These are phyloP conservation scores for Mercenaria mercenaria DNA, from an alignment of 1,140 invertebrate species.

Conservation along the genomic window DNA sequence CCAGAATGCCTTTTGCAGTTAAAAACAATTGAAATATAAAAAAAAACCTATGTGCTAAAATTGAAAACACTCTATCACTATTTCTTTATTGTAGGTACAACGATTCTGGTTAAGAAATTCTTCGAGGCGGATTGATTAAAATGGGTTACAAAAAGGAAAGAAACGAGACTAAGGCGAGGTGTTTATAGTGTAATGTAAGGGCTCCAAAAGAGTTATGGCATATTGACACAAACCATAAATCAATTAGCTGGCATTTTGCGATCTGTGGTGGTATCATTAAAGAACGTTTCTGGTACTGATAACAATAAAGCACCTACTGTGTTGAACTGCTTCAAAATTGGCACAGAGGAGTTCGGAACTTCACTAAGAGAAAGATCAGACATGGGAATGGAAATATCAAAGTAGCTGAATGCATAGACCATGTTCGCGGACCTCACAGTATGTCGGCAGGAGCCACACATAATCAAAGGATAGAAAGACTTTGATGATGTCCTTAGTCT, in stretches of 20 bases:
- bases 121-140: slow-evolving; percentile 47
- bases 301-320: slow-evolving; percentile 69
- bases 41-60: no score
- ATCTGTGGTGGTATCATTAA: slow-evolving; percentile 64
- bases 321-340: slow-evolving; percentile 59
- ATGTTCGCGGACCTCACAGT: not conserved
- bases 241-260: slow-evolving; percentile 67
- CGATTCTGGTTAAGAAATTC: slow-evolving; percentile 49
- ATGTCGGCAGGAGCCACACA: not conserved
- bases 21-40: no score
- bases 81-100: not conserved
- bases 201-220: slow-evolving; percentile 66
- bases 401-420: not conserved
- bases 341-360: slow-evolving; percentile 54
- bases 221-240: slow-evolving; percentile 70
- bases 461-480: slow-evolving; percentile 17
- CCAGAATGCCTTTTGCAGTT: no score
- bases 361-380: slow-evolving; percentile 57
- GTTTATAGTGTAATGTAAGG: slow-evolving; percentile 54
- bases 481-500: not conserved
- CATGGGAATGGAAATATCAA: slow-evolving; percentile 2
- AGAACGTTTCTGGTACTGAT: slow-evolving; percentile 53
- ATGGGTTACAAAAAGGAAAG: slow-evolving; percentile 42
- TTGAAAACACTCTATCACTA: no score
- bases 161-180: slow-evolving; percentile 50